phyloP scores from a whole-genome alignment of 1,140 invertebrate species.

The Nixonia krombeini region DNA sequence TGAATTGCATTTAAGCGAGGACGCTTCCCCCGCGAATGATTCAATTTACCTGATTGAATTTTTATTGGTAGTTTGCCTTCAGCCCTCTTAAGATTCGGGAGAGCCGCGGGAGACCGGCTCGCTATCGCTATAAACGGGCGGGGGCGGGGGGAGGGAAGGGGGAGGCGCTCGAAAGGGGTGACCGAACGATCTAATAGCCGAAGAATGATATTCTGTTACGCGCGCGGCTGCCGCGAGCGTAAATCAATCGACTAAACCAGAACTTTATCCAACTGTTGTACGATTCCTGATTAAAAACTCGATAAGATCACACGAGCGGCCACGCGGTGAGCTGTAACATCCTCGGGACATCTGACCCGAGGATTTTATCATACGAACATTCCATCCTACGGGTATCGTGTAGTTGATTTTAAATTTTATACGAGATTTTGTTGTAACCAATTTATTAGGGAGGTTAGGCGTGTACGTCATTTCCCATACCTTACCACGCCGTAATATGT shows the following conservation, averaged over 20 bases:
- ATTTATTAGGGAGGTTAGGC: conserved; percentile 32
- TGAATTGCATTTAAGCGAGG: conserved; percentile 38
- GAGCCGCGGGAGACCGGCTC: conserved; percentile 30
- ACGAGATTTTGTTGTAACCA: conserved; percentile 15
- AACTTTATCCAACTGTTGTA: conserved; percentile 30
- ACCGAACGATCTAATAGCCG: not conserved
- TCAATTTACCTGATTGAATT: conserved; percentile 50
- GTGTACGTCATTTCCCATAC: conserved; percentile 31
- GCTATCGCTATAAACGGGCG: not conserved
- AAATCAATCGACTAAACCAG: conserved; percentile 36
- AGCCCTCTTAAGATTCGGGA: conserved; percentile 35
- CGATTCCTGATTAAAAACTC: conserved; percentile 38
- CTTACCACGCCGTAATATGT: too few species aligned
- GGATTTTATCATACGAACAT: conserved; percentile 35
- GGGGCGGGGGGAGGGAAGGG: too few species aligned
- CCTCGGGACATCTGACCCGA: conserved; percentile 21
- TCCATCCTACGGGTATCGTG: conserved; percentile 1
- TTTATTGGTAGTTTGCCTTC: conserved; percentile 41
- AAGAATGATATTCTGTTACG: conserved; percentile 6
- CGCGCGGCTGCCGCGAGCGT: conserved; percentile 8
- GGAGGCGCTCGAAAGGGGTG: conserved; percentile 26
- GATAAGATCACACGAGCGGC: conserved; percentile 33
- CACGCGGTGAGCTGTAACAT: conserved; percentile 25
- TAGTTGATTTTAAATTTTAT: conserved; percentile 36
- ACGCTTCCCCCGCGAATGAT: conserved; percentile 35